Conservation (phyloP, 2,888 invertebrate genomes). For the Hylaea fasciaria region DNA sequence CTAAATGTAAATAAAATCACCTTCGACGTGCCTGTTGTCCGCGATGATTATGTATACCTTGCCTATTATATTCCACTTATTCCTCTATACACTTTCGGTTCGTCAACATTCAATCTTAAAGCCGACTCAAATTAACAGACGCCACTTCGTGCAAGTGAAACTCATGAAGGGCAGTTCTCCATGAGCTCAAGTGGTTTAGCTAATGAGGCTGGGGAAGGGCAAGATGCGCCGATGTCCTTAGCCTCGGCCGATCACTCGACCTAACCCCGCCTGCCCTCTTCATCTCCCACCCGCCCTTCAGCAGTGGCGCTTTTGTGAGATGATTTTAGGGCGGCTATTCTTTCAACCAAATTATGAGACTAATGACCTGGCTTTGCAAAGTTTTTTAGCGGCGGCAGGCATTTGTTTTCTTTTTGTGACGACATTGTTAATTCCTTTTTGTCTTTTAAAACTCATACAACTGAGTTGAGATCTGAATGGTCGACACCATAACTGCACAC, state of each 20-base stretch:
- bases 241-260: constrained; percentile 69
- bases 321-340: constrained; percentile 49
- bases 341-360: constrained; percentile 47
- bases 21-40: no score
- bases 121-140: constrained; percentile 14
- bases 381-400: constrained; percentile 15
- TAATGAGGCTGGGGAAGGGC: constrained; percentile 66
- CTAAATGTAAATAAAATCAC: no score
- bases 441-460: no score
- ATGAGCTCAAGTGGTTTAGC: constrained; percentile 59
- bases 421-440: not conserved
- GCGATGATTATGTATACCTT: no score
- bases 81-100: no score
- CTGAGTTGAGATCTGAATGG: no score
- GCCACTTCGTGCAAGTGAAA: constrained; percentile 22
- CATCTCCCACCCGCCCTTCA: constrained; percentile 39
- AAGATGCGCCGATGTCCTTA: constrained; percentile 68
- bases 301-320: constrained; percentile 44
- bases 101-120: not conserved
- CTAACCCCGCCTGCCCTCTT: constrained; percentile 41
- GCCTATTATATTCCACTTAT: no score
- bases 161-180: constrained; percentile 48
- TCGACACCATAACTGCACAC: no score
- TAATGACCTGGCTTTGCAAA: constrained; percentile 19
- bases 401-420: not conserved